phyloP scores from a whole-genome alignment of 1,140 invertebrate genomes.

The Drosophila triauraria region DNA sequence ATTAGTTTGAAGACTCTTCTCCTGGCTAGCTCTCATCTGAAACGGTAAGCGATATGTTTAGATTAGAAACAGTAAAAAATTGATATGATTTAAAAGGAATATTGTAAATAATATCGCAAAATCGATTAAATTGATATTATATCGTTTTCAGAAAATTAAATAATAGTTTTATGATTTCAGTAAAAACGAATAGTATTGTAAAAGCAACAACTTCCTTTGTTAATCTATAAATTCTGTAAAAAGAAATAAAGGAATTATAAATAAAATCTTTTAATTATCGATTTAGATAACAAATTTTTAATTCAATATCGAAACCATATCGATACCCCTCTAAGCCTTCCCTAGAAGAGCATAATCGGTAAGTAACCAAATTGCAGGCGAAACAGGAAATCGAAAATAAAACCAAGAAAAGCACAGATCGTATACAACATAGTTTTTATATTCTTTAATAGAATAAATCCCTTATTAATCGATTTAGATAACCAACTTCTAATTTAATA shows the following conservation, averaged over 20 bases:
- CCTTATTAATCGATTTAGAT: no score
- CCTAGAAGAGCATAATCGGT: background rate
- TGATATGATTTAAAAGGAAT: no score
- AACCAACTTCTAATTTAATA: background rate
- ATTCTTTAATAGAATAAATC: no score
- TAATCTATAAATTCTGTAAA: background rate
- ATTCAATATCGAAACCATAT: background rate
- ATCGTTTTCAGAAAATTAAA: background rate
- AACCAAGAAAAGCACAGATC: constrained; percentile 6
- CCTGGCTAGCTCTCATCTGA: constrained; percentile 28
- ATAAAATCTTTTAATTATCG: background rate
- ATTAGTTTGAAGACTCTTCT: constrained; percentile 6
- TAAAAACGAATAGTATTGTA: background rate
- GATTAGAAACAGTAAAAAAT: background rate
- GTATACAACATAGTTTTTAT: background rate
- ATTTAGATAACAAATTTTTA: background rate
- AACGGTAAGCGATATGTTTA: background rate
- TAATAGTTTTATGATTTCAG: background rate
- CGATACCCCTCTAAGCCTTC: background rate
- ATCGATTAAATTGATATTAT: no score
- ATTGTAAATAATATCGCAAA: no score
- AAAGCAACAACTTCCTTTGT: background rate
- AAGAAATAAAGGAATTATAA: no score
- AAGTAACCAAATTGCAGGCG: constrained; percentile 20
- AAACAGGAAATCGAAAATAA: constrained; percentile 45